phyloP scores from a whole-genome alignment of 2,797 vertebrate genomes.

The Lycodopsis pacificus region DNA sequence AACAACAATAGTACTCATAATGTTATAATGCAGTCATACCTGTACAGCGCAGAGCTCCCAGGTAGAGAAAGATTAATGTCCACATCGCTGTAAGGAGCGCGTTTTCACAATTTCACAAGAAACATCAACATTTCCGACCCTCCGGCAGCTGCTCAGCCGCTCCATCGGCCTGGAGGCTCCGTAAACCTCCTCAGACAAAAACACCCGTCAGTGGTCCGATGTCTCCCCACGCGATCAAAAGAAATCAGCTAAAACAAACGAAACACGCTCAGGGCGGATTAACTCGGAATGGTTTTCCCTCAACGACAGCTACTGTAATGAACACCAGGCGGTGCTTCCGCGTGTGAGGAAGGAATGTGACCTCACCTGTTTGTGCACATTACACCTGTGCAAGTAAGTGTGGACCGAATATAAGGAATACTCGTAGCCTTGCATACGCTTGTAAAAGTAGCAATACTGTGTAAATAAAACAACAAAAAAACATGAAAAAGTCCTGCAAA shows the following conservation, averaged over 20 bases:
- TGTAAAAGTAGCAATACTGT: not conserved
- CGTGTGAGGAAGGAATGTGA: constrained; percentile 62
- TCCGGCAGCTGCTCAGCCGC: not conserved
- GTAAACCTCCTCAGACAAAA: not conserved
- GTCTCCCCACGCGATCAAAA: not conserved
- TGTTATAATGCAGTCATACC: constrained; percentile 38
- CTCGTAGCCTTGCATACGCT: not conserved
- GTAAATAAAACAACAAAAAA: not conserved
- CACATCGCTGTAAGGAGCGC: constrained; percentile 44
- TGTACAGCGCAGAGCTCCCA: constrained; percentile 42
- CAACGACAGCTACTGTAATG: not conserved
- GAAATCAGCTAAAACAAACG: not conserved
- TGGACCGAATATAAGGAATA: not conserved
- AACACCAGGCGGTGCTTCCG: constrained; percentile 11
- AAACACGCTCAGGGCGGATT: not conserved
- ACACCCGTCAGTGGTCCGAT: not conserved
- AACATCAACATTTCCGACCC: constrained; percentile 11
- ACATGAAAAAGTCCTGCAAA: not conserved
- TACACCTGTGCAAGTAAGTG: constrained; percentile 19
- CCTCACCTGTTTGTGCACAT: constrained; percentile 56
- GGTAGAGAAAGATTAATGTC: constrained; percentile 33
- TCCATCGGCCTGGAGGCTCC: not conserved
- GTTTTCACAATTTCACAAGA: constrained; percentile 34
- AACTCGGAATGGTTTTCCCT: too few species aligned
- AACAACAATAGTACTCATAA: not conserved